Base-by-base conservation (phyloP, 2,888 invertebrate species). In the Heliconius cydno region DNA sequence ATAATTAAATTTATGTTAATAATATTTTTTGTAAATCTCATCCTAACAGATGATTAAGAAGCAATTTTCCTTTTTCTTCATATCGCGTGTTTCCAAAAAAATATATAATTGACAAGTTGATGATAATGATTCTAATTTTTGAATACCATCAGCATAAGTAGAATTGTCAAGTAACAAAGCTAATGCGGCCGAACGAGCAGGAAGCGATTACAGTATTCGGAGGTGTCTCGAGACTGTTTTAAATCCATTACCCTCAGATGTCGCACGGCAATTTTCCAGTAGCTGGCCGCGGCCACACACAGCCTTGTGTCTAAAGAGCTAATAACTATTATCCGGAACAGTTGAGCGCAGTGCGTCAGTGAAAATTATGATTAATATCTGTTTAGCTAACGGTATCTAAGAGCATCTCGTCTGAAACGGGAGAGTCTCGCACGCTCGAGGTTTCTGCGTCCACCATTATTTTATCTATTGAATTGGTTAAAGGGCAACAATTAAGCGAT, bases 281-380 rank as follows among this genome's bases (percentile, higher is more conserved):
- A 91, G 92, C 89, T 90, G 92, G 84, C 83, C 89, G 85, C 87
- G 93, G 89, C 94, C 94, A 94, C 94, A 94, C 94, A 90, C 93
- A 92, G 89, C 85, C 87, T 85, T 88, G 88, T 90, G 89, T 81
- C 79, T 83, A 92, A 93, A 91, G 87, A 90, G 90, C 90, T 94
- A 94, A 94, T 94, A 93, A 93, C 93, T 92, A 94, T 94, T 90
- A 94, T 94, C 91, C 89, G 88, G 90, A 90, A 92, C 90, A 90
- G 89, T 91, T 89, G 92, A 92, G 88, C 88, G 88, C 90, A 89
- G 88, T 87, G 89, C 89, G 92, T 92, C 93, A 94, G 92, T 93
- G 93, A 92, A 94, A 94, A 95, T 94, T 94, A 94, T 95, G 94
- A 95, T 95, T 95, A 94, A 95, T 94, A 94, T 94, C 94, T 91